Evolutionary conservation across 2,888 invertebrate genomes (phyloP), one percentile per base, ranked within the genome.

Genomic region (Trissolcus japonicus): DNA sequence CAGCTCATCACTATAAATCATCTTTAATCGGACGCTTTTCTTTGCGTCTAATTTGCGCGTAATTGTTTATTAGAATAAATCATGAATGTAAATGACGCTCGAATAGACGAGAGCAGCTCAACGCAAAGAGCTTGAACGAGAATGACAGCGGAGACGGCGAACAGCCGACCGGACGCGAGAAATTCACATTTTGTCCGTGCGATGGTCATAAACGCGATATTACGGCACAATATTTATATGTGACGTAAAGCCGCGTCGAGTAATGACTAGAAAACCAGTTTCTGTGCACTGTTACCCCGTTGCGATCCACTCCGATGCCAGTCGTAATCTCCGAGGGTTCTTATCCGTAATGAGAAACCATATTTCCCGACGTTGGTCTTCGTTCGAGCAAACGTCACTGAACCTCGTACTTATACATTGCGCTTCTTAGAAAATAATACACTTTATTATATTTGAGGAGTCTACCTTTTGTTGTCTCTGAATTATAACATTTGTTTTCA

Each of bases 251-350:
- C 74, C 76, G 76, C 76, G 76, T 54, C 79, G 76, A 79, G 79
- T 80, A 81, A 81, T 80, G 79, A 79, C 79, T 80, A 79, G 79
- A 72, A 79, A 81, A 81, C 81, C 81, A 79, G 81, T 81, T 81
- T 41, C 78, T 66, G 56, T 66, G 63, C 54, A 71, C 69, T 62
- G 66, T 76, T 78, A 76, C 73, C 76, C 79, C 69, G 59, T 67
- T 57, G 72, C 61, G 59, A 35, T 54, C 29, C 51, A 51, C 66
- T 60, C 54, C 61, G 68, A 68, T 75, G 72, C 55, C 75, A 72
- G 69, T 79, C 76, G 69, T 66, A 80, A 80, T 80, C 76, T 63
- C 54, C 25, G 16, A 63, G 78, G 78, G 75, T 68, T 78, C 75
- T 79, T 72, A 69, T 55, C 72, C 67, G 56, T 79, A 79, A 79